These are phyloP conservation scores for Pseudoatta argentina DNA, from an alignment of 1,140 invertebrate genomes.

Conservation along the genomic window DNA sequence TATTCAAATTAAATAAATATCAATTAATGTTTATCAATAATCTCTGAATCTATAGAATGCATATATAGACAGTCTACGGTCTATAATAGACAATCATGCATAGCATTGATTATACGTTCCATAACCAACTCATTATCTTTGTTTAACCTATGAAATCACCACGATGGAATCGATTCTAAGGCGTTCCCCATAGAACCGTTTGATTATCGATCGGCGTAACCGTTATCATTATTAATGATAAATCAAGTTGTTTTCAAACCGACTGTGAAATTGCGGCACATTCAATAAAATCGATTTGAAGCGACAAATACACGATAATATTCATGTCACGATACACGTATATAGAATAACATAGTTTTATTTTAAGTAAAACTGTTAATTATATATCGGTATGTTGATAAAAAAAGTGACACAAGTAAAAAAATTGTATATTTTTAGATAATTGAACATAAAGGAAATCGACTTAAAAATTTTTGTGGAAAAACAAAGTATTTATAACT, in stretches of 20 bases:
- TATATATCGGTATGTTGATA: not conserved
- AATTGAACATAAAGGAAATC: too few species aligned
- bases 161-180: conserved; percentile 7
- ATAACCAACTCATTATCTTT: conserved; percentile 34
- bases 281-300: not conserved
- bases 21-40: not conserved
- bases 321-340: not conserved
- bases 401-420: not conserved
- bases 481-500: too few species aligned
- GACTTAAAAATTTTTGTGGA: too few species aligned
- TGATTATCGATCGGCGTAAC: not conserved
- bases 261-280: not conserved
- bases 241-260: conserved; percentile 15
- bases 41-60: conserved; percentile 2
- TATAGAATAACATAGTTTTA: not conserved
- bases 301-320: not conserved
- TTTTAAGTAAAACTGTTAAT: not conserved
- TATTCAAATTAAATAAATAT: not conserved
- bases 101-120: conserved; percentile 44
- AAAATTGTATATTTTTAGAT: too few species aligned
- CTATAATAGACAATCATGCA: not conserved
- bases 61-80: too few species aligned
- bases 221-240: not conserved
- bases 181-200: conserved; percentile 14
- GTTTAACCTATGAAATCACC: conserved; percentile 23